These are phyloP conservation scores for Geotrupes spiniger DNA, from an alignment of 2,888 invertebrate species.

Conservation along the genomic window DNA sequence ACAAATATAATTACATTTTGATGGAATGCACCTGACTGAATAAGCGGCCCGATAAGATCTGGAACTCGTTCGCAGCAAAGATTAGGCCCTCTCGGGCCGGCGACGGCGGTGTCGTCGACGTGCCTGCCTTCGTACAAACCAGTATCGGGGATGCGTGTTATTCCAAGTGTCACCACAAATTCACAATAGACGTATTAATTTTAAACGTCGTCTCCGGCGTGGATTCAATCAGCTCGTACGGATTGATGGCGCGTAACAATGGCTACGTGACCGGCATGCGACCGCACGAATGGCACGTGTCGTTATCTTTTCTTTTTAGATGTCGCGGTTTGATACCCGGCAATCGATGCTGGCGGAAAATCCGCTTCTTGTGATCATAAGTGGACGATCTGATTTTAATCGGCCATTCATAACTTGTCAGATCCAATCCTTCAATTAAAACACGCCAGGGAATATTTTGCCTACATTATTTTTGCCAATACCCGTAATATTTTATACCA, in stretches of 20 bases:
- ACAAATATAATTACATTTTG: constrained; percentile 47
- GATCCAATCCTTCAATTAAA: no score
- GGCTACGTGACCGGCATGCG: constrained; percentile 27
- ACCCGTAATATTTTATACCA: no score
- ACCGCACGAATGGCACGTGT: constrained; percentile 11
- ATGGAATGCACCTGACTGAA: constrained; percentile 40
- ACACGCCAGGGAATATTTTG: no score
- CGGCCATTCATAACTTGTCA: no score
- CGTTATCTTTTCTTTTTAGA: neutral
- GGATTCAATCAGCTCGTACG: constrained; percentile 24
- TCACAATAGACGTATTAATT: constrained; percentile 29
- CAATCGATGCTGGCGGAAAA: no score
- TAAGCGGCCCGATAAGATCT: constrained; percentile 28
- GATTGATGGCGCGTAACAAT: constrained; percentile 27
- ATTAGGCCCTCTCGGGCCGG: constrained; percentile 4
- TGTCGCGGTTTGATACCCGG: no score
- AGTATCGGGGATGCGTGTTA: no score
- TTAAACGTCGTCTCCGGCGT: constrained; percentile 20
- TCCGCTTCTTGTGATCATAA: no score
- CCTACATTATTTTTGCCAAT: no score
- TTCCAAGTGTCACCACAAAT: constrained; percentile 23
- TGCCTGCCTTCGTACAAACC: neutral
- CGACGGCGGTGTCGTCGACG: neutral
- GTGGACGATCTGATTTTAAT: no score
- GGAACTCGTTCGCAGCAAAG: constrained; percentile 8